phyloP scores from a whole-genome alignment of 2,888 invertebrate genomes.

The Lamellibrachia satsuma region DNA sequence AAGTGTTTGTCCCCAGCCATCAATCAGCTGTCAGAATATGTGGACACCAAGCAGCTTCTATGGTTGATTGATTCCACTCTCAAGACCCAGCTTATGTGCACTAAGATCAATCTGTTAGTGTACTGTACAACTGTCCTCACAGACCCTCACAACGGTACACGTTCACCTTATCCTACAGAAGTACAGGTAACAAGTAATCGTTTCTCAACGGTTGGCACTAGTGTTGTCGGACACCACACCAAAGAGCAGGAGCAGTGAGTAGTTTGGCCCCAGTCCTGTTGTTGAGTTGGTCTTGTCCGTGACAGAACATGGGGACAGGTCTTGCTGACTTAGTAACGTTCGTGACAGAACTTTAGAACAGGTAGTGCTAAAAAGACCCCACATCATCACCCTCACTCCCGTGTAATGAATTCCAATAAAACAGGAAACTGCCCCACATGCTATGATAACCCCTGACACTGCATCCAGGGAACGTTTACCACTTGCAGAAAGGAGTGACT shows the following conservation, averaged over 20 bases:
- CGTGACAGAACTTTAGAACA: not conserved
- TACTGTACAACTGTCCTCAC: too few species aligned
- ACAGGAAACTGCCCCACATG: constrained; percentile 14
- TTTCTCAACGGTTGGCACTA: too few species aligned
- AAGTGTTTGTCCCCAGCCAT: not conserved
- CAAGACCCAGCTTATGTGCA: not conserved
- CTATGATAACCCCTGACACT: not conserved
- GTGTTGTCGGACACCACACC: too few species aligned
- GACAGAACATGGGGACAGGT: not conserved
- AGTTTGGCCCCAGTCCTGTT: too few species aligned
- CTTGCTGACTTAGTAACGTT: not conserved
- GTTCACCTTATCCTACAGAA: too few species aligned
- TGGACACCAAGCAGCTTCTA: not conserved
- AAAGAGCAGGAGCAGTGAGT: too few species aligned
- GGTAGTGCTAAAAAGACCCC: not conserved
- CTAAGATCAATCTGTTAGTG: not conserved
- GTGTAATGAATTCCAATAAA: not conserved
- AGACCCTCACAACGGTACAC: too few species aligned
- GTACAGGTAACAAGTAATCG: too few species aligned
- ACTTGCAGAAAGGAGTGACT: not conserved
- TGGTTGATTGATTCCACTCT: not conserved
- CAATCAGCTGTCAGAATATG: not conserved
- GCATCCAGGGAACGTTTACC: not conserved
- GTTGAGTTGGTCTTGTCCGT: too few species aligned
- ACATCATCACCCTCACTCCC: not conserved